Evolutionary conservation across 2,888 invertebrate species (phyloP), one percentile per base, ranked within the genome.

Genomic region (Esperia sulphurella): DNA sequence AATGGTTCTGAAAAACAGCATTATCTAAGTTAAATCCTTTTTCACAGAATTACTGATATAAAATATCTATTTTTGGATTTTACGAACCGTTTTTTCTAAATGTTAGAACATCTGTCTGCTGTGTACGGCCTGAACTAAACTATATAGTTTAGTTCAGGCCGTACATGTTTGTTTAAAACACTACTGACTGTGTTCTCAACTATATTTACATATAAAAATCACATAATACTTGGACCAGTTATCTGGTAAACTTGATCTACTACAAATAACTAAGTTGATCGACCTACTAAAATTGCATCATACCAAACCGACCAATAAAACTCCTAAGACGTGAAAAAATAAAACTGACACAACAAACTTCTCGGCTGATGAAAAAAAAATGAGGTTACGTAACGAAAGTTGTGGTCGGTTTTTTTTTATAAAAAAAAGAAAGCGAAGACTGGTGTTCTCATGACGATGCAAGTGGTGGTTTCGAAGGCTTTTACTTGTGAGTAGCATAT

Each of bases 281-380:
- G 75, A 75, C 76, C 76, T 52, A 75, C 61, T 59, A 57, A 60
- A 45, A 42, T 73, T 68, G 66, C 60, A 53, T 59, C 68, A 73
- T 48, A 31, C 43, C 38, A 46, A 53, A 52, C 55, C 56, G 59
- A 61, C 59, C 30, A 29, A 28, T 46, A 10, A 31, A 31, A 35
- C 35, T 35, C n/a, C 9, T n/a, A 4, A 35, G 35, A 6, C 46
- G 44, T 51, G 50, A 49, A 46, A 58, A 63, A 48, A 58, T 50
- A 44, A 45, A 29, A 42, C 46, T 51, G 57, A 49, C 48, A 50
- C 45, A 41, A 50, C 53, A 35, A 53, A 53, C n/a, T 48, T n/a
- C 52, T 57, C 43, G 49, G 50, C 44, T 46, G 47, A 31, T 41
- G 41, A 21, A 48, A 46, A 52, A 53, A 54, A 54, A 62, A 59